Evolutionary conservation across 2,797 vertebrate species (phyloP), one percentile per base, ranked within the genome.

Genomic region (Xyrichtys novacula): DNA sequence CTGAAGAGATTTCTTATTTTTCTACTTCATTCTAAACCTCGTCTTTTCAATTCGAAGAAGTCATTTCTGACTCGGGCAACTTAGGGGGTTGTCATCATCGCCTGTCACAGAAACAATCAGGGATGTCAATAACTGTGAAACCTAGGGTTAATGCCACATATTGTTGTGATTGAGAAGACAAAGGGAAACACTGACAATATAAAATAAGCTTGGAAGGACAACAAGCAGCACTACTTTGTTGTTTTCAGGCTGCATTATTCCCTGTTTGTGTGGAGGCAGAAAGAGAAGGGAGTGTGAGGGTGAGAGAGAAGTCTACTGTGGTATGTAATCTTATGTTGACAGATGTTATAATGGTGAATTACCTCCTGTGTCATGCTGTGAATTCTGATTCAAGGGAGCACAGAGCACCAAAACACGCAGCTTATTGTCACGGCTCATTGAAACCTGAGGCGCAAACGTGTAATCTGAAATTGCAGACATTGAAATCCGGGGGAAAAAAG

Each of bases 361-460:
- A 29, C 42, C 65, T 4, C 20, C 20, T n/a, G 22, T 22, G 29
- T 17, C 64, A 9, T 31, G 0, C 44, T 0, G 8, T 58, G 53
- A 39, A 22, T 44, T 23, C 54, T 59, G 70, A 79, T 80, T 63
- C 81, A 70, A 80, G 52, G 29, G 50, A 1, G 6, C n/a, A 14
- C 40, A n/a, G 53, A 55, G 26, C 29, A 49, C 6, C 17, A 23
- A 56, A 59, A 54, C 2, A 1, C 20, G 8, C 5, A 3, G 2
- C 10, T 40, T 34, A 23, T 6, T 2, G 16, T 14, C 26, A 61
- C 0, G 1, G 22, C 49, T 68, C 26, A 68, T 40, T 58, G 55
- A 28, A 6, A 48, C 22, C 57, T 15, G 1, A 29, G 7, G 9
- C 36, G 26, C 31, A n/a, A 39, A 15, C 6, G 7, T 7, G n/a